A percentile compares a stretch with the other conserved stretches of the same genome.
Evolutionary conservation across 2,888 invertebrate genomes (phyloP).

Genomic region (Limenitis camilla): DNA sequence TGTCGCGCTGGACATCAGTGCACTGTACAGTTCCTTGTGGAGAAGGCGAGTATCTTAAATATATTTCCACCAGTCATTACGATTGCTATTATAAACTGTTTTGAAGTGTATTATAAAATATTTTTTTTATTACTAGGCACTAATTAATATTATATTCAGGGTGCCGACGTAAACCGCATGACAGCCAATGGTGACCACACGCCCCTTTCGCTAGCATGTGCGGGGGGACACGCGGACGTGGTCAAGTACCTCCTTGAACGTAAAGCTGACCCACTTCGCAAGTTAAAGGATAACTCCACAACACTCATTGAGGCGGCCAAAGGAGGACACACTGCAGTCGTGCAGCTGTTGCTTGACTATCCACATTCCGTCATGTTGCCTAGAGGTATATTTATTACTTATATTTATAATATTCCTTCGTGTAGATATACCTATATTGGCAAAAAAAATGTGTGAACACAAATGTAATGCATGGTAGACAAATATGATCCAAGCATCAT

Average conservation of each 20-base stretch:
- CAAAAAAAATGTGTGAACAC: too few species aligned
- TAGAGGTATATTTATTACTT: slow-evolving; percentile 38
- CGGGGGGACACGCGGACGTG: slow-evolving; percentile 94
- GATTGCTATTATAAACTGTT: too few species aligned
- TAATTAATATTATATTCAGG: slow-evolving; percentile 30
- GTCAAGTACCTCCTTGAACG: slow-evolving; percentile 93
- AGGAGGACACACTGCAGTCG: slow-evolving; percentile 97
- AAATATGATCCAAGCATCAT: too few species aligned
- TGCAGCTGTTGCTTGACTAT: slow-evolving; percentile 94
- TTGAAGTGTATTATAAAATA: too few species aligned
- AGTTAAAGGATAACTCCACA: slow-evolving; percentile 98
- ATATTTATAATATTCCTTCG: slow-evolving; percentile 30
- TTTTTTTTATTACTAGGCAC: too few species aligned
- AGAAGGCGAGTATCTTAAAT: slow-evolving; percentile 76
- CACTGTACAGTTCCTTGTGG: slow-evolving; percentile 96
- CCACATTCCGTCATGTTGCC: slow-evolving; percentile 88
- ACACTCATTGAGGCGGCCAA: slow-evolving; percentile 99
- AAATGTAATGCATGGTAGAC: too few species aligned
- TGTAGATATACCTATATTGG: too few species aligned
- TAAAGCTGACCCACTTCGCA: slow-evolving; percentile 96
- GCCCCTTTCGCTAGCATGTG: slow-evolving; percentile 95
- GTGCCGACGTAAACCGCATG: slow-evolving; percentile 75
- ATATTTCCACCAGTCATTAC: not conserved
- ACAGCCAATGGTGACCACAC: slow-evolving; percentile 98
- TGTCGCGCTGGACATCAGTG: slow-evolving; percentile 96